Evolutionary conservation across 2,888 invertebrate genomes (phyloP), one percentile per base, ranked within the genome.

Genomic region (Lamproptera curius): DNA sequence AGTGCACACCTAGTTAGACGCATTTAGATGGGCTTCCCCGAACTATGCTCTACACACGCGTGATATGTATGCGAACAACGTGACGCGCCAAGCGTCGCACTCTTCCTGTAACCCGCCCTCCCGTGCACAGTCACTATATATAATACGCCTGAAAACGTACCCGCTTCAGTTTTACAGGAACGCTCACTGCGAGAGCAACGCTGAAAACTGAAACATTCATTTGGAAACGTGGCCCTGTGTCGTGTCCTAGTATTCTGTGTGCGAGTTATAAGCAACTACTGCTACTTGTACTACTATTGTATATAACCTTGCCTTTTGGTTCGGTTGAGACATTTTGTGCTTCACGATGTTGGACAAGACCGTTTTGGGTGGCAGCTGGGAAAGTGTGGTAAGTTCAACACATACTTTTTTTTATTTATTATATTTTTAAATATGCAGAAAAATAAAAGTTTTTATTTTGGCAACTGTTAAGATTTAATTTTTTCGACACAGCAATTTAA

Each of bases 341-440:
- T 43, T 13, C 59, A 75, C 66, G 34, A 87, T 86, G 86, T 75
- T 87, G 85, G 87, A 87, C 76, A 84, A 79, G 65, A 72, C 75
- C 41, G 70, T 79, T 53, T 53, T 86, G 55, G 85, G 87, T 53
- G 83, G 82, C 64, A 87, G 87, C 71, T 86, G 84, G 87, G 87
- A 87, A 65, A 87, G 86, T 62, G 84, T 87, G 76, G 86, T 87
- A 72, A 80, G 87, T 83, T 8, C n/a, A n/a, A n/a, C n/a, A n/a
- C n/a, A n/a, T n/a, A n/a, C n/a, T n/a, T n/a, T n/a, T n/a, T n/a
- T n/a, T n/a, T n/a, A n/a, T n/a, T n/a, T n/a, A n/a, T n/a, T n/a
- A n/a, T n/a, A n/a, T n/a, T n/a, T n/a, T n/a, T n/a, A n/a, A n/a
- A n/a, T n/a, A n/a, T n/a, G n/a, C n/a, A n/a, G n/a, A n/a, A n/a